These are phyloP conservation scores for Saccostrea echinata DNA, from an alignment of 1,140 invertebrate genomes.

Conservation along the genomic window DNA sequence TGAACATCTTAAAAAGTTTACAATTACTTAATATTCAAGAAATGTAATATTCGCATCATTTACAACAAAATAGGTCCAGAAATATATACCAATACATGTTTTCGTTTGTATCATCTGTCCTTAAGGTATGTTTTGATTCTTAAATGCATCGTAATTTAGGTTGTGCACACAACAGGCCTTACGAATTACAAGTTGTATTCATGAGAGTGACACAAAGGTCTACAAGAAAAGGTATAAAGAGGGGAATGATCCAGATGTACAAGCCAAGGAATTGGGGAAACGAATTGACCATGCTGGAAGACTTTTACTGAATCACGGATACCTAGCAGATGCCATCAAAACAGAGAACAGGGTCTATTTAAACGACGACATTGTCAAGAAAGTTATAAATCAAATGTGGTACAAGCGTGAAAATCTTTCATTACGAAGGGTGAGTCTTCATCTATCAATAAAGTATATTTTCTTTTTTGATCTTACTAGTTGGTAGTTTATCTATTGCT, in stretches of 20 bases:
- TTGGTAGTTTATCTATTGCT: too few species aligned
- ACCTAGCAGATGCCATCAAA: neutral
- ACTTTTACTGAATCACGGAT: neutral
- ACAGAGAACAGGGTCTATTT: neutral
- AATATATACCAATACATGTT: too few species aligned
- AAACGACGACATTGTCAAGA: neutral
- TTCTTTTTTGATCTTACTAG: too few species aligned
- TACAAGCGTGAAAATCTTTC: neutral
- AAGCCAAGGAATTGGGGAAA: neutral
- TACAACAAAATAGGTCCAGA: too few species aligned
- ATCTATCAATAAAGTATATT: neutral
- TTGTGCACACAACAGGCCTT: neutral
- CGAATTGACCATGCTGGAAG: neutral
- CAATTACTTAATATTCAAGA: too few species aligned
- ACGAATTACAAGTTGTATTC: neutral
- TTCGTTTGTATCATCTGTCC: too few species aligned
- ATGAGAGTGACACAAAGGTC: neutral
- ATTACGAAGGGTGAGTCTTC: neutral
- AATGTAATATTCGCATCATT: too few species aligned
- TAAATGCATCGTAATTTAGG: too few species aligned
- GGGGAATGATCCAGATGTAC: too few species aligned
- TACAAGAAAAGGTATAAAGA: neutral
- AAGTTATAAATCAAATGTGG: neutral
- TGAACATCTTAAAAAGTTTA: too few species aligned
- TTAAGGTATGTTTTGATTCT: too few species aligned